Base-by-base conservation (phyloP, 2,888 invertebrate genomes). In the Disparrhopalites patrizii region DNA sequence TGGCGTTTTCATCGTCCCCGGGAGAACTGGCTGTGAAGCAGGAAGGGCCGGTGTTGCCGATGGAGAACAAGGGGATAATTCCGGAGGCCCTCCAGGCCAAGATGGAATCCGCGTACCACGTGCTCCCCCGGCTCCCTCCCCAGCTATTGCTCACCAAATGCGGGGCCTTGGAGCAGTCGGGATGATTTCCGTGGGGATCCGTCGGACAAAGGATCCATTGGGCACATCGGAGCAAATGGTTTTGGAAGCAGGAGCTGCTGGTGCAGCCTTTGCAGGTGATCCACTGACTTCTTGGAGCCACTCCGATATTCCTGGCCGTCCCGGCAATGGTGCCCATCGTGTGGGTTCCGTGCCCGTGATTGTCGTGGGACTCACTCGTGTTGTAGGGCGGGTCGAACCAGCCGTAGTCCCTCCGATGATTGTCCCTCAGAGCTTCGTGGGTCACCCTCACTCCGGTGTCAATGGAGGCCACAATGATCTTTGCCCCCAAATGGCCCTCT, bases 401-500 rank as follows among this genome's bases (percentile, higher is more conserved):
- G 1, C 67, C 65, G 23, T 65, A 60, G 10, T 65, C 51, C 1
- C 15, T 13, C 7, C 56, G 23, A 20, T 36, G 65, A 27, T 40
- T 63, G 40, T 25, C 36, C 2, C 13, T 13, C 3, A 69, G 52
- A 28, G 51, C 60, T 50, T 66, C 60, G 36, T 68, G 68, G 8
- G 68, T 69, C 8, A 3, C 50, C 13, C 63, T 56, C 33, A 62
- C 69, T 33, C 69, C 69, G 1, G 69, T 69, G 58, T 67, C 69
- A 25, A 69, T 62, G 15, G 40, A 57, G 18, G 63, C 63, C 2
- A 67, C 50, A 15, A 64, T 43, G 5, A 67, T 31, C 28, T 55
- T 33, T n/a, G 31, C 23, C 1, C 58, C 62, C 13, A 25, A 2
- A 15, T 62, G 51, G 13, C 56, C 52, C 20, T 33, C 55, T 7